Evolutionary conservation across 2,888 invertebrate species (phyloP), one percentile per base, ranked within the genome.

Genomic region (Ferrisia virgata): DNA sequence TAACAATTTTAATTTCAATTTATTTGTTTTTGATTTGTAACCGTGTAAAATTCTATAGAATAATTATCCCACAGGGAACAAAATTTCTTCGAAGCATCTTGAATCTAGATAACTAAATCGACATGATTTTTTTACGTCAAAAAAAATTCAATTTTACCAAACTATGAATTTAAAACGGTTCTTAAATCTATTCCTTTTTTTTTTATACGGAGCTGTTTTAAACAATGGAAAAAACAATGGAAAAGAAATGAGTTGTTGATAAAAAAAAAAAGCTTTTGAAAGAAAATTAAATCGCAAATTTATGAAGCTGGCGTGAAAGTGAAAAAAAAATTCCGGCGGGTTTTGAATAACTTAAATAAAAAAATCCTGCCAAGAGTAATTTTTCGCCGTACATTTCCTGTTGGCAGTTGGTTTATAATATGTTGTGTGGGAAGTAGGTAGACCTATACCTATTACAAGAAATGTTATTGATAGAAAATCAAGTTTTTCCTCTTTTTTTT

Each of bases 191-290:
- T 64, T 64, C 28, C 28, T 58, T 11, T 43, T 43, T 43, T 43
- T 11, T 58, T 64, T 28, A 11, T 64, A n/a, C 28, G 28, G 64
- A 64, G 28, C 28, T 28, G 64, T 28, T 64, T 28, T 64, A 64
- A 64, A 28, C 64, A 64, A 64, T 64, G 28, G 28, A 64, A 64
- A 64, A 64, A 64, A 28, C 64, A 64, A 64, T 64, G 28, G 28
- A 64, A 64, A 64, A 64, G 64, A 28, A 64, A 64, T 28, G 64
- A 64, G 58, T 25, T 64, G 64, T 64, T 64, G 64, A 64, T 64
- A 64, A 28, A 15, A 28, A 64, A 28, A 15, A 28, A 64, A 28
- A 28, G 64, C 13, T 64, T 64, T 28, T 15, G 64, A 64, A 64
- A 64, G 28, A 28, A 64, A 64, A 64, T 64, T 64, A 64, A 64